phyloP scores from a whole-genome alignment of 2,888 invertebrate species.

The Caenorhabditis japonica region DNA sequence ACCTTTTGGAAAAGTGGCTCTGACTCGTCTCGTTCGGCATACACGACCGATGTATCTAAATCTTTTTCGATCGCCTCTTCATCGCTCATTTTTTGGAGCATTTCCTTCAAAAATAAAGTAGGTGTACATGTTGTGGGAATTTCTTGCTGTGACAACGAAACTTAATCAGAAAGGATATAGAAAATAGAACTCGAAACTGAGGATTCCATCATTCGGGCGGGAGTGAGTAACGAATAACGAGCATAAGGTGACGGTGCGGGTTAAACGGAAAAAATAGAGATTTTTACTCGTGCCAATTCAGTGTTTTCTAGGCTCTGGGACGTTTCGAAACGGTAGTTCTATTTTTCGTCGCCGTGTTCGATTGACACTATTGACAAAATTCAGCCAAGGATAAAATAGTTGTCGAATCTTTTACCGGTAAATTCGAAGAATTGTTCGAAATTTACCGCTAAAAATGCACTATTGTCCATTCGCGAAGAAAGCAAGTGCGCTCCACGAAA shows the following conservation, averaged over 20 bases:
- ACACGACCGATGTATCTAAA: slow-evolving; percentile 62
- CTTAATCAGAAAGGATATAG: slow-evolving; percentile 20
- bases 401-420: too few relatives aligned
- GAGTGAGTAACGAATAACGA: slow-evolving; percentile 13
- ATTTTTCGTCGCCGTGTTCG: too few relatives aligned
- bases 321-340: too few relatives aligned
- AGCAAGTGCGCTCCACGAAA: too few relatives aligned
- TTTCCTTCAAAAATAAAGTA: slow-evolving; percentile 39
- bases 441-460: too few relatives aligned
- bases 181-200: slow-evolving; percentile 33
- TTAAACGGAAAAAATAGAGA: too few relatives aligned
- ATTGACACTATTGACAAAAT: too few relatives aligned
- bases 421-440: too few relatives aligned
- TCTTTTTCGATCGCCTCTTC: slow-evolving; percentile 53
- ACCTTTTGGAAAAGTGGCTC: slow-evolving; percentile 61
- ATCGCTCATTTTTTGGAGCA: slow-evolving; percentile 47
- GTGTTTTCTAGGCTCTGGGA: too few relatives aligned
- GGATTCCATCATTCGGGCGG: slow-evolving; percentile 10
- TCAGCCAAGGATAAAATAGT: too few relatives aligned
- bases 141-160: slow-evolving; percentile 14
- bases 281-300: too few relatives aligned
- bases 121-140: not conserved
- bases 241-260: slow-evolving; percentile 5
- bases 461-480: too few relatives aligned
- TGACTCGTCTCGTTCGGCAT: slow-evolving; percentile 70